phyloP scores from a whole-genome alignment of 2,797 vertebrate species.

The Melanotaenia maccullochi region DNA sequence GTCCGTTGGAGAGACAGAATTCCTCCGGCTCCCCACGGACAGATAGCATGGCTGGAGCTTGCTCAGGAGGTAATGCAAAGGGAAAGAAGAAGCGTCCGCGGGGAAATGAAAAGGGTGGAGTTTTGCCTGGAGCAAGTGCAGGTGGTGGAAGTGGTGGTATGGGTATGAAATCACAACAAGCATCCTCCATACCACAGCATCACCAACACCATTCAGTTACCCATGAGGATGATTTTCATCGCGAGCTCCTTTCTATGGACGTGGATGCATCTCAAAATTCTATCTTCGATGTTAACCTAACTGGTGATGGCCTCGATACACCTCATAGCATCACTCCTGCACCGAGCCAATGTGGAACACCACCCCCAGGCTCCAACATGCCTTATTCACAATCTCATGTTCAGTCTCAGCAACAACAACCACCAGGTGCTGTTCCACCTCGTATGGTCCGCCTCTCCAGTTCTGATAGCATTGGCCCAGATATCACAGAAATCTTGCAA shows the following conservation, averaged over 20 bases:
- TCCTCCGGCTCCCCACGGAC: slow-evolving; percentile 93
- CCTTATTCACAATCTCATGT: slow-evolving; percentile 83
- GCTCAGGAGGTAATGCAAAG: slow-evolving; percentile 82
- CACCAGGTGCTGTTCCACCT: slow-evolving; percentile 69
- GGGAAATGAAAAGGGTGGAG: slow-evolving; percentile 74
- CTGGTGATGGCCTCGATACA: slow-evolving; percentile 93
- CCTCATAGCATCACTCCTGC: slow-evolving; percentile 97
- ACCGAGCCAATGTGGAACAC: slow-evolving; percentile 96
- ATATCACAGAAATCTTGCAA: slow-evolving; percentile 96
- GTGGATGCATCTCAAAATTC: slow-evolving; percentile 95
- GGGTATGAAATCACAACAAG: slow-evolving; percentile 77
- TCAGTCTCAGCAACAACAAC: slow-evolving; percentile 84
- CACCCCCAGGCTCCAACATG: slow-evolving; percentile 89
- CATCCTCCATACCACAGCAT: slow-evolving; percentile 76
- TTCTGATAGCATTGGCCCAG: slow-evolving; percentile 95
- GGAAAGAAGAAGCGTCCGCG: slow-evolving; percentile 94
- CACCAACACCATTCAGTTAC: slow-evolving; percentile 87
- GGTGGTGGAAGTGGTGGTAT: slow-evolving; percentile 55
- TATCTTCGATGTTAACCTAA: slow-evolving; percentile 96
- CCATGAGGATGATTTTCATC: slow-evolving; percentile 97
- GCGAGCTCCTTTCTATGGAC: slow-evolving; percentile 98
- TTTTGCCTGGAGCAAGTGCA: slow-evolving; percentile 65
- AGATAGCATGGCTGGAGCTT: slow-evolving; percentile 84
- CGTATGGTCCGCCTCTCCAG: slow-evolving; percentile 95
- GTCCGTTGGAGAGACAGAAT: slow-evolving; percentile 95